Percentiles rank a stretch among this genome's conserved stretches.
These are phyloP conservation scores for Chymomyza procnemis DNA, from an alignment of 2,888 invertebrate species.

Conservation along the genomic window DNA sequence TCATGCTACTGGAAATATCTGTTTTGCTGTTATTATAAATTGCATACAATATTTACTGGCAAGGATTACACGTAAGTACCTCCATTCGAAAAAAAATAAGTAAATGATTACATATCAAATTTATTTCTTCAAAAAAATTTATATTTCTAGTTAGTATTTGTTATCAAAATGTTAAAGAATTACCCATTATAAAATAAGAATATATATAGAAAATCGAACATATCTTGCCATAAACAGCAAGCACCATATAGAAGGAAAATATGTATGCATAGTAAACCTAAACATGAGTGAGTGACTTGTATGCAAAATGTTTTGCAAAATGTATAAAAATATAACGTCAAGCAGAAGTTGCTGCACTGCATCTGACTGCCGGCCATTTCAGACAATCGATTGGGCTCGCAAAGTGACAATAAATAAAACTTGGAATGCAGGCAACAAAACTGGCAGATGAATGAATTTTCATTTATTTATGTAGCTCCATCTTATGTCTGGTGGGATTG, in stretches of 20 bases:
- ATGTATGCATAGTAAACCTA: constrained; percentile 6
- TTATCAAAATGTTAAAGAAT: no score
- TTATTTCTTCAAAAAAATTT: no score
- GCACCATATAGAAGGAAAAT: neutral
- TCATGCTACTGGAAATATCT: no score
- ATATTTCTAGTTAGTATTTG: no score
- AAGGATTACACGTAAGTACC: no score
- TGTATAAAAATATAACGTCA: constrained; percentile 18
- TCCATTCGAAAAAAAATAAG: no score
- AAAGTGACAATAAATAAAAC: neutral
- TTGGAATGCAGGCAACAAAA: neutral
- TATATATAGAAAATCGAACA: neutral
- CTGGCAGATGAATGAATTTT: neutral
- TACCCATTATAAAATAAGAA: constrained; percentile 13
- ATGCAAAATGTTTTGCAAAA: constrained; percentile 65
- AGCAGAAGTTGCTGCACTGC: neutral
- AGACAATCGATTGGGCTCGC: neutral
- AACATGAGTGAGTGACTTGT: constrained; percentile 63
- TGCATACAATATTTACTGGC: no score
- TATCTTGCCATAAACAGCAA: neutral
- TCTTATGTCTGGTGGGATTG: constrained; percentile 57
- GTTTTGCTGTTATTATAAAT: no score
- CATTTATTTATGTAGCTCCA: no score
- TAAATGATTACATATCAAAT: no score
- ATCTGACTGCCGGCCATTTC: constrained; percentile 22